Conservation (phyloP, 2,797 vertebrate species). For the Phrynocephalus guinanensis region DNA sequence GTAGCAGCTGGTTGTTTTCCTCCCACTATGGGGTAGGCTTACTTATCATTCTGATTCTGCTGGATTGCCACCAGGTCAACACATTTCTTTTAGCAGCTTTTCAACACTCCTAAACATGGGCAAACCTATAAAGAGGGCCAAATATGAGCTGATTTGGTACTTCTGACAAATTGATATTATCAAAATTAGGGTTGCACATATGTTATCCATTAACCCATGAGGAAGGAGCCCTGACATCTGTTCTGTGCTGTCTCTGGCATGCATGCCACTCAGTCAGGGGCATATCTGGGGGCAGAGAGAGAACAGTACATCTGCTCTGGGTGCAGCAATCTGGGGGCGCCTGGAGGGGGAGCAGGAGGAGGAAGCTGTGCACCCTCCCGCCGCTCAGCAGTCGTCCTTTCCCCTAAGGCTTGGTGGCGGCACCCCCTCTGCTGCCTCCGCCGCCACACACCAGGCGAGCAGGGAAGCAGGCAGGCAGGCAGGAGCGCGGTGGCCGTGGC, state of each 20-base stretch:
- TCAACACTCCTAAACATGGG: neutral
- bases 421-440: too few species aligned
- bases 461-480: too few species aligned
- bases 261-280: neutral
- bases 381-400: too few species aligned
- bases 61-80: neutral
- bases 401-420: too few species aligned
- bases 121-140: accelerated
- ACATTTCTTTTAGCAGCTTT: neutral
- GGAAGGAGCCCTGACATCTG: constrained; percentile 8
- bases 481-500: too few species aligned
- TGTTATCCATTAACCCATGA: constrained; percentile 4
- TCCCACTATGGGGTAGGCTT: constrained; percentile 27
- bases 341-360: too few species aligned
- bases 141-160: neutral
- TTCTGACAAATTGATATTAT: neutral
- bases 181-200: neutral
- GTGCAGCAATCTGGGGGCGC: too few species aligned
- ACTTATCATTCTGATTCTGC: constrained; percentile 6
- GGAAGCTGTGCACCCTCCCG: too few species aligned
- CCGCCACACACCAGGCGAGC: too few species aligned
- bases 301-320: too few species aligned
- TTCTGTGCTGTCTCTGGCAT: neutral
- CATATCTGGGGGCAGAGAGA: too few species aligned
- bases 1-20: neutral